A percentile compares a stretch with the other conserved stretches of the same genome.
Evolutionary conservation across 2,888 invertebrate genomes (phyloP).

Genomic region (Trichacis sp.): DNA sequence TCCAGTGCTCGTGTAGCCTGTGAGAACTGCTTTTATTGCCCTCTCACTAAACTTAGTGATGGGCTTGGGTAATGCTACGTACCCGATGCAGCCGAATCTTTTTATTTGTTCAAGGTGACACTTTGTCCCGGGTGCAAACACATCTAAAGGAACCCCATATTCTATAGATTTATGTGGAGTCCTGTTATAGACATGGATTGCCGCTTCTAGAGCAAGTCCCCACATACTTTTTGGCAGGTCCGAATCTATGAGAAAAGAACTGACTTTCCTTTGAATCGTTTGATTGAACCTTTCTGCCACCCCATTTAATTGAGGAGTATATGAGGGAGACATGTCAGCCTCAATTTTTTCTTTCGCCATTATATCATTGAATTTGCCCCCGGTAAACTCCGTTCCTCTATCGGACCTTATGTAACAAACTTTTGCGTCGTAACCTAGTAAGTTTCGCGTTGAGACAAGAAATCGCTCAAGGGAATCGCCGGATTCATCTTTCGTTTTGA

Average conservation of each 20-base stretch:
- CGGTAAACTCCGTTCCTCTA: slow-evolving; percentile 30
- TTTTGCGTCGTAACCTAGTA: slow-evolving; percentile 23
- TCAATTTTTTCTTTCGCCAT: slow-evolving; percentile 18
- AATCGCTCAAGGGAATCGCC: slow-evolving; percentile 33
- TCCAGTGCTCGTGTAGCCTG: no score
- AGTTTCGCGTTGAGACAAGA: slow-evolving; percentile 36
- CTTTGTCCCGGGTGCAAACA: slow-evolving; percentile 20
- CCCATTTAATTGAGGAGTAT: slow-evolving; percentile 28
- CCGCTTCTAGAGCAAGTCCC: slow-evolving; percentile 35
- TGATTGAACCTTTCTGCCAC: slow-evolving; percentile 34
- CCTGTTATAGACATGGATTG: slow-evolving; percentile 36
- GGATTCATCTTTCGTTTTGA: slow-evolving; percentile 9
- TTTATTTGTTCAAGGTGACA: no score
- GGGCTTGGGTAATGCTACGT: slow-evolving; percentile 17
- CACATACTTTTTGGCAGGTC: no score
- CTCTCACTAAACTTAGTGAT: slow-evolving; percentile 23
- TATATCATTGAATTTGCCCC: slow-evolving; percentile 21
- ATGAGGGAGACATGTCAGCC: slow-evolving; percentile 4
- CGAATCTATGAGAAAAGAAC: slow-evolving; percentile 21
- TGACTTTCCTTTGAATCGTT: slow-evolving; percentile 30
- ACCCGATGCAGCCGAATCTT: no score
- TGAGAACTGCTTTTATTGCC: slow-evolving; percentile 19
- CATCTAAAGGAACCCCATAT: slow-evolving; percentile 15
- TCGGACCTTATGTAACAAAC: slow-evolving; percentile 43
- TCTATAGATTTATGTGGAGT: slow-evolving; percentile 33